These are phyloP conservation scores for Peromyscus polionotus DNA, from an alignment of 2,113 vertebrate genomes.

Conservation along the genomic window DNA sequence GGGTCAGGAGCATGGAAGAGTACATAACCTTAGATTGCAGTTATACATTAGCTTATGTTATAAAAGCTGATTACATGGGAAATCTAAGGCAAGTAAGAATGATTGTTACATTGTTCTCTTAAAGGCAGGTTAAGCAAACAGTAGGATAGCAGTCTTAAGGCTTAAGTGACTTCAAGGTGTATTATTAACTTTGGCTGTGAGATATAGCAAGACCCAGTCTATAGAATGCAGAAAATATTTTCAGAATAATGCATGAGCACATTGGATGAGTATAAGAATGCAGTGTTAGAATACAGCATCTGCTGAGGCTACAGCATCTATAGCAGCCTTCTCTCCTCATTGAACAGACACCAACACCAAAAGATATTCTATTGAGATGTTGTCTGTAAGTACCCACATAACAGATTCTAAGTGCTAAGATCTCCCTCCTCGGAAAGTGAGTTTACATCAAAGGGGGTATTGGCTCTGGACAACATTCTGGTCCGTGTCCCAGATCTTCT, in stretches of 20 bases:
- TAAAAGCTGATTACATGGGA: not conserved
- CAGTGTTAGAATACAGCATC: not conserved
- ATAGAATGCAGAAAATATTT: not conserved
- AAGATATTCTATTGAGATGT: not conserved
- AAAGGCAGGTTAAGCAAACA: not conserved
- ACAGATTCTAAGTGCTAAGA: not conserved
- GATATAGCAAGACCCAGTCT: not conserved
- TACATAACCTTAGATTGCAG: not conserved
- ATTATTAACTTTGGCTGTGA: not conserved
- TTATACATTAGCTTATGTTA: not conserved
- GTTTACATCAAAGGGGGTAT: not conserved
- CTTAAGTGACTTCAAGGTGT: not conserved
- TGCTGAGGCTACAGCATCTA: not conserved
- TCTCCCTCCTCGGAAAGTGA: not conserved
- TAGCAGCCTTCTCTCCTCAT: not conserved
- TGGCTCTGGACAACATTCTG: not conserved
- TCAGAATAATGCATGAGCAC: not conserved
- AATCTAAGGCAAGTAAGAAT: not conserved
- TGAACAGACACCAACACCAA: not conserved
- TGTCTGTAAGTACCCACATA: not conserved
- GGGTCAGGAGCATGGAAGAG: not conserved
- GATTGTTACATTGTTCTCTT: not conserved
- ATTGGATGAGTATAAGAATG: not conserved
- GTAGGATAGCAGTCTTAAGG: not conserved
- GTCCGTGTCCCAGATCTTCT: not conserved